phyloP scores from a whole-genome alignment of 2,888 invertebrate species.

The Archips crataeganus region DNA sequence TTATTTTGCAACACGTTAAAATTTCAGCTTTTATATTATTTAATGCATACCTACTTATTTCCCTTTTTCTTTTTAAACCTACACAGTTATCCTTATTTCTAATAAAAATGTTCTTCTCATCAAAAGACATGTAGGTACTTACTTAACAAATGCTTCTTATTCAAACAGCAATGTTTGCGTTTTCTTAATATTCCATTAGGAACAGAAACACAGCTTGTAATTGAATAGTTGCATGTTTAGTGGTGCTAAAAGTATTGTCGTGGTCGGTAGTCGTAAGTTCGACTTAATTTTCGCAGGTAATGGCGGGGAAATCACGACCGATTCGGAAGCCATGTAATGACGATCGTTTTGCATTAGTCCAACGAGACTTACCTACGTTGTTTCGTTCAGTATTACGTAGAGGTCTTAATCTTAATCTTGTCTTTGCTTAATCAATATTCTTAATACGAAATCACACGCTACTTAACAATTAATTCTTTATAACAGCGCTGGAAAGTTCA shows the following conservation, averaged over 20 bases:
- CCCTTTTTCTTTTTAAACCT: too few relatives aligned
- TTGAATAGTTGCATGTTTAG: slow-evolving; percentile 77
- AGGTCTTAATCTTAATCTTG: slow-evolving; percentile 6
- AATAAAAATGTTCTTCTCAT: neutral
- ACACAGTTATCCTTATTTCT: too few relatives aligned
- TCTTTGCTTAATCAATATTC: neutral
- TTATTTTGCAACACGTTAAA: too few relatives aligned
- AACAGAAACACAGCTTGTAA: slow-evolving; percentile 61
- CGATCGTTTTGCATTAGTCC: slow-evolving; percentile 54
- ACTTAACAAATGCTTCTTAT: slow-evolving; percentile 23
- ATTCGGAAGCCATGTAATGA: slow-evolving; percentile 59
- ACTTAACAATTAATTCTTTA: neutral
- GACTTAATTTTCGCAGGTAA: slow-evolving; percentile 71
- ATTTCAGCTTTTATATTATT: too few relatives aligned
- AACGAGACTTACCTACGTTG: slow-evolving; percentile 48
- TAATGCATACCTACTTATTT: too few relatives aligned
- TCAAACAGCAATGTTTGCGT: slow-evolving; percentile 43
- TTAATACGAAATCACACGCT: neutral
- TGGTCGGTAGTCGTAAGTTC: slow-evolving; percentile 66
- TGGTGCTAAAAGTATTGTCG: slow-evolving; percentile 69
- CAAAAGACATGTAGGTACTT: neutral
- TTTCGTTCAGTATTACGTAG: slow-evolving; percentile 9
- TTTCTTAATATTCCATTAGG: slow-evolving; percentile 50
- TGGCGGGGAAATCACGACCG: slow-evolving; percentile 63
- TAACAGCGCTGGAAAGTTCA: neutral